phyloP scores from a whole-genome alignment of 2,113 vertebrate species.

The Lophotis ruficrista region DNA sequence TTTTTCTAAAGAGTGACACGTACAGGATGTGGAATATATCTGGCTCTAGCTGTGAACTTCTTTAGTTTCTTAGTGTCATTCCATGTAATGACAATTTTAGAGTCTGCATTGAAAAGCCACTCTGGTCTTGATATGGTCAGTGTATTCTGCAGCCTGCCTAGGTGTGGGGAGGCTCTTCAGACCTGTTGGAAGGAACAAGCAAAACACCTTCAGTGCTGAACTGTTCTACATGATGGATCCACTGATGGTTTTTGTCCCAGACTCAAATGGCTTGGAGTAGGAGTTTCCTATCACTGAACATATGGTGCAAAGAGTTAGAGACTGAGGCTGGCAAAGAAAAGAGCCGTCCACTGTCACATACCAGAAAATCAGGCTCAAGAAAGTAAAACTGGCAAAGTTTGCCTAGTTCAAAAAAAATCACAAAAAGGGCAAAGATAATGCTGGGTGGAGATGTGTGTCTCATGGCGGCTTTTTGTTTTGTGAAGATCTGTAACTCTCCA shows the following conservation, averaged over 20 bases:
- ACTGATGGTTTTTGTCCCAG: background rate
- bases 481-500: background rate
- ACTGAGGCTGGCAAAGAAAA: background rate
- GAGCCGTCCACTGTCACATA: background rate
- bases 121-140: background rate
- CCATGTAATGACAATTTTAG: background rate
- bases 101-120: background rate
- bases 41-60: background rate
- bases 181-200: background rate
- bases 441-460: background rate
- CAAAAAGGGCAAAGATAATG: constrained; percentile 17
- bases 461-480: constrained; percentile 16
- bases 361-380: background rate
- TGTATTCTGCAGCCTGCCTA: background rate
- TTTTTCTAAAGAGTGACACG: background rate
- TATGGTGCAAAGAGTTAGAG: background rate
- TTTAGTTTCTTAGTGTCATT: background rate
- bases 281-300: background rate
- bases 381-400: background rate
- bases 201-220: background rate
- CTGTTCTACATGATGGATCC: background rate
- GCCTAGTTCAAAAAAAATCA: background rate
- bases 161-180: background rate
- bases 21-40: background rate
- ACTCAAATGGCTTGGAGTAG: background rate